These are phyloP conservation scores for Pseudomyrmex concolor DNA, from an alignment of 1,140 invertebrate species.

Conservation along the genomic window DNA sequence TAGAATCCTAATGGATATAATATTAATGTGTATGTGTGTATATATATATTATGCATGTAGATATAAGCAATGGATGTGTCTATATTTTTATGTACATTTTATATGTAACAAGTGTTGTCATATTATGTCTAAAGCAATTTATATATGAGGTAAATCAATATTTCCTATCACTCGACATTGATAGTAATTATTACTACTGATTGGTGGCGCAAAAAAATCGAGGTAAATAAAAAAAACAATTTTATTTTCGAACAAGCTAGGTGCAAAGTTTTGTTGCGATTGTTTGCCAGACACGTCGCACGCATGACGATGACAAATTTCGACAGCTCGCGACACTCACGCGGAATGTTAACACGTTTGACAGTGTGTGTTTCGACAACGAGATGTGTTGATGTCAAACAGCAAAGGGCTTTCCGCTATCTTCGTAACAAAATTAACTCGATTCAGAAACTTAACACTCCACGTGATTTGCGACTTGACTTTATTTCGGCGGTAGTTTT, in stretches of 20 bases:
- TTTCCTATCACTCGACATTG: neutral
- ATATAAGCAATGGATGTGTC: no score
- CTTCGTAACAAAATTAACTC: neutral
- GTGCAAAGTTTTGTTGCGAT: neutral
- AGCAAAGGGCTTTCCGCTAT: neutral
- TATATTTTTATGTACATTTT: no score
- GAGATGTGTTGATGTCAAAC: conserved; percentile 27
- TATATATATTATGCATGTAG: no score
- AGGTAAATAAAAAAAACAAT: neutral
- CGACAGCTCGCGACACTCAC: neutral
- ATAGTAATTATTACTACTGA: conserved; percentile 2
- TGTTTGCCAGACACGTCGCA: neutral
- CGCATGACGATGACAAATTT: neutral
- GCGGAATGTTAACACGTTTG: conserved; percentile 34
- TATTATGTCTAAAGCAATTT: neutral
- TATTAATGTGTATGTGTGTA: no score
- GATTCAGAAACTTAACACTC: neutral
- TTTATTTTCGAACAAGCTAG: neutral
- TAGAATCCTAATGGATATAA: no score
- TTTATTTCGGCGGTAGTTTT: neutral
- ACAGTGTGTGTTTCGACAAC: conserved; percentile 6
- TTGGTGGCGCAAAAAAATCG: neutral
- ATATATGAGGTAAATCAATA: neutral
- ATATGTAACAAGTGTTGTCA: no score
- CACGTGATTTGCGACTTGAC: neutral